phyloP scores from a whole-genome alignment of 2,888 invertebrate species.

The Buathra laborator region DNA sequence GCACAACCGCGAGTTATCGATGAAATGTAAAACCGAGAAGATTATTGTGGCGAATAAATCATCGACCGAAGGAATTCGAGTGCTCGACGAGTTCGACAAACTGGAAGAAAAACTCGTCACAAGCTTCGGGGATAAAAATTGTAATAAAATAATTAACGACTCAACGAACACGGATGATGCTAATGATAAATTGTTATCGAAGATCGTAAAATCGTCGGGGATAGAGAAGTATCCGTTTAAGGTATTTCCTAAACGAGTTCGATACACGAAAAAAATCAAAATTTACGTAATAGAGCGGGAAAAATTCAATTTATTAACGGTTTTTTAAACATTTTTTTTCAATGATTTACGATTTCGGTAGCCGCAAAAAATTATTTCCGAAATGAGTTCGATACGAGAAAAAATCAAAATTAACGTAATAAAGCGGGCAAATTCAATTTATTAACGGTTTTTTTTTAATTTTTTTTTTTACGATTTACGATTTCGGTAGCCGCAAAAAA shows the following conservation, averaged over 20 bases:
- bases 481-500: slow-evolving; percentile 70
- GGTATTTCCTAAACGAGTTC: slow-evolving; percentile 18
- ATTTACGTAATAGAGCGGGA: not conserved
- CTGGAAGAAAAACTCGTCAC: slow-evolving; percentile 15
- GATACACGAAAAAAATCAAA: not conserved
- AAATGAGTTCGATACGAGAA: not conserved
- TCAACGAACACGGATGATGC: slow-evolving; percentile 14
- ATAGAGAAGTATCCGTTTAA: slow-evolving; percentile 29
- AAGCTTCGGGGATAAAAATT: not conserved
- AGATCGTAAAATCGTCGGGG: slow-evolving; percentile 9
- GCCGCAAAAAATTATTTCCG: slow-evolving; percentile 69
- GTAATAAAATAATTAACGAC: slow-evolving; percentile 5
- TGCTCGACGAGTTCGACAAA: slow-evolving; percentile 19
- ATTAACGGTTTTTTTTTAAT: not conserved
- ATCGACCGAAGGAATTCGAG: slow-evolving; percentile 15
- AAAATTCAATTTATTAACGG: not conserved
- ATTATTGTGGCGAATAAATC: slow-evolving; percentile 3
- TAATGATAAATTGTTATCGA: slow-evolving; percentile 11
- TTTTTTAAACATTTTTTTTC: not conserved
- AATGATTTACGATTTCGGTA: slow-evolving; percentile 31
- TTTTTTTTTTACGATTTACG: not conserved
- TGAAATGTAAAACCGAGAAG: slow-evolving; percentile 35
- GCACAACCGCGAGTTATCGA: slow-evolving; percentile 31
- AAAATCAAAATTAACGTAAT: not conserved
- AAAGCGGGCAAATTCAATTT: not conserved